Base-by-base conservation (phyloP, 2,797 vertebrate species). In the Chromis chromis region DNA sequence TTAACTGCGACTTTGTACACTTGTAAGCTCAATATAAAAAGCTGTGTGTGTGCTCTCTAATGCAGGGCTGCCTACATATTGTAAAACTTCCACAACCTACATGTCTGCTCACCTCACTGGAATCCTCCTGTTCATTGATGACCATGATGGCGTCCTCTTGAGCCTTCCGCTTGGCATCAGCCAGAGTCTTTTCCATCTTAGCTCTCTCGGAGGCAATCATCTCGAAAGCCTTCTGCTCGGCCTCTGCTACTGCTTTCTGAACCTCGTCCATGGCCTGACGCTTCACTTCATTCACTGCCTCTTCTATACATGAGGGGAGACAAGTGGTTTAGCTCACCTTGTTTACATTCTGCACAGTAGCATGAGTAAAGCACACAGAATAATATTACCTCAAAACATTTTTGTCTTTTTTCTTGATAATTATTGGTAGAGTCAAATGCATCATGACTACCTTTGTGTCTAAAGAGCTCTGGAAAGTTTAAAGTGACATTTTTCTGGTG, bases 181-280 rank as follows among this genome's bases (percentile, higher is more conserved):
- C 95, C 21, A 99, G 96, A 46, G 97, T 99, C 88, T 98, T 98
- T 78, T 99, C 98, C 98, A 99, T 99, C 82, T 97, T 97, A 0
- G 98, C 97, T 79, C 98, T 94, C 90, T 99, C 98, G 0, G 96
- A 92, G 0, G 98, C 95, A 6, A 99, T 99, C 96, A 99, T 98
- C 94, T 99, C 97, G 3, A 98, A 98, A 0, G 98, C 98, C 92
- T 99, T 99, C 94, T 99, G 97, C 86, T 99, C 98, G 0, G 98
- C 98, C 87, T 99, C 98, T 0, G 98, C 96, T 25, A 99, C 98
- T 0, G 98, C 98, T 78, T 99, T 99, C 93, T 99, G 98, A 42
- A 99, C 97, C 94, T 99, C 98, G 0, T 98, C 98, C 97, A 99
- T 98, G 78, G 98, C 98, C 95, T 99, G 98, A 3, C 97, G 96